These are phyloP conservation scores for Casuarius casuarius DNA, from an alignment of 2,113 vertebrate genomes.

Conservation along the genomic window DNA sequence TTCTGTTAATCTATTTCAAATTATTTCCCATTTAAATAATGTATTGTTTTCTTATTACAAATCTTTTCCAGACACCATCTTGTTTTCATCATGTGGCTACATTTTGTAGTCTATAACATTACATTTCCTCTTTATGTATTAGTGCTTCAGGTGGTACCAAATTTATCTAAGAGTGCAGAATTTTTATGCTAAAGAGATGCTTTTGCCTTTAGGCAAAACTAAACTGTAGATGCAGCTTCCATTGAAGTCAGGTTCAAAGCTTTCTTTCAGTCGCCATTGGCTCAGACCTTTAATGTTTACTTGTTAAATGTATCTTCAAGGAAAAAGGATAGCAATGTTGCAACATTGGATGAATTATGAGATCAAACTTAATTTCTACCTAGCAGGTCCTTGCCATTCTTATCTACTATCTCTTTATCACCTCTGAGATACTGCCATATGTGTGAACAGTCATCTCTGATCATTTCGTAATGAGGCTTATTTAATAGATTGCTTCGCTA, in stretches of 20 bases:
- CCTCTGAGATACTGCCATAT: neutral
- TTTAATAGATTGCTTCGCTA: neutral
- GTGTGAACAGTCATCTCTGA: neutral
- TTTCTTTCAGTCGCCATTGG: neutral
- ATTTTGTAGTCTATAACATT: neutral
- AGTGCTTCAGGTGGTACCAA: neutral
- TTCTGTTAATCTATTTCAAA: neutral
- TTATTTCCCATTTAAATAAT: neutral
- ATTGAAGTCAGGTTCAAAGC: neutral
- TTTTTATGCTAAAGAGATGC: neutral
- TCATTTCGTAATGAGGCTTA: neutral
- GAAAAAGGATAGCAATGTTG: neutral
- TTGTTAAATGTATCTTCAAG: neutral
- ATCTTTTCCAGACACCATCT: neutral
- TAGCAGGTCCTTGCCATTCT: neutral
- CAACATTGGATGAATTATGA: neutral
- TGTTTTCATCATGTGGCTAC: neutral
- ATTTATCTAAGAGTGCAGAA: neutral
- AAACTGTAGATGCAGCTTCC: neutral
- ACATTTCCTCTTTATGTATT: neutral
- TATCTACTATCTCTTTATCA: neutral
- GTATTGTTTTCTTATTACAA: neutral
- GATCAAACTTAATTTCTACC: neutral
- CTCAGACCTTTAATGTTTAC: neutral
- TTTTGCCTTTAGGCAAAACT: neutral